Percentiles rank a stretch among this genome's conserved stretches.
These are phyloP conservation scores for Ceratosolen solmsi DNA, from an alignment of 1,140 invertebrate genomes.

Conservation along the genomic window DNA sequence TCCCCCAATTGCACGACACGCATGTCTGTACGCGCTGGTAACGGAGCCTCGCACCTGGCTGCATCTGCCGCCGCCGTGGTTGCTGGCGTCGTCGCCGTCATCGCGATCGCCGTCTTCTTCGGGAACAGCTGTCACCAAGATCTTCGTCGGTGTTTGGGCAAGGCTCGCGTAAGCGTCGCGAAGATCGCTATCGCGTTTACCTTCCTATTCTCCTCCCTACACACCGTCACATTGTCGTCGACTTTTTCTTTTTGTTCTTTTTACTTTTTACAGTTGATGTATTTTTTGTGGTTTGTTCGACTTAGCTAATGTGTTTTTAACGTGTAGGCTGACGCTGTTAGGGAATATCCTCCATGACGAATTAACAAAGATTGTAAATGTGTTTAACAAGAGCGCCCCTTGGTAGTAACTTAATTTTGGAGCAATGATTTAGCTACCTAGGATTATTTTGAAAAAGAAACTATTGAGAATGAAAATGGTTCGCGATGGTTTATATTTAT, in stretches of 20 bases:
- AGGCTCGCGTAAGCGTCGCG: not conserved
- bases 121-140: conserved; percentile 16
- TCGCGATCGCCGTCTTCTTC: not conserved
- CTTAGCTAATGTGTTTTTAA: no score
- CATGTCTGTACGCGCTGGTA: not conserved
- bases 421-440: not conserved
- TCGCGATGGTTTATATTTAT: not conserved
- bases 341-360: no score
- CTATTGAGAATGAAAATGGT: no score
- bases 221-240: not conserved
- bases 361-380: no score
- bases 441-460: no score
- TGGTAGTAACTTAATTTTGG: not conserved
- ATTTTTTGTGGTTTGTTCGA: no score
- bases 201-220: not conserved
- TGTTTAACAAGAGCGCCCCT: no score
- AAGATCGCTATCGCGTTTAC: not conserved
- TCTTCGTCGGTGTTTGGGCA: not conserved
- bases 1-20: conserved; percentile 19
- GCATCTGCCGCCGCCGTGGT: not conserved
- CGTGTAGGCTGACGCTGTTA: no score
- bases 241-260: not conserved
- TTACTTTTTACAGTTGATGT: not conserved
- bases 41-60: conserved; percentile 15
- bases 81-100: not conserved